Base-by-base conservation (phyloP, 2,888 invertebrate genomes). In the Harpalus rufipes region DNA sequence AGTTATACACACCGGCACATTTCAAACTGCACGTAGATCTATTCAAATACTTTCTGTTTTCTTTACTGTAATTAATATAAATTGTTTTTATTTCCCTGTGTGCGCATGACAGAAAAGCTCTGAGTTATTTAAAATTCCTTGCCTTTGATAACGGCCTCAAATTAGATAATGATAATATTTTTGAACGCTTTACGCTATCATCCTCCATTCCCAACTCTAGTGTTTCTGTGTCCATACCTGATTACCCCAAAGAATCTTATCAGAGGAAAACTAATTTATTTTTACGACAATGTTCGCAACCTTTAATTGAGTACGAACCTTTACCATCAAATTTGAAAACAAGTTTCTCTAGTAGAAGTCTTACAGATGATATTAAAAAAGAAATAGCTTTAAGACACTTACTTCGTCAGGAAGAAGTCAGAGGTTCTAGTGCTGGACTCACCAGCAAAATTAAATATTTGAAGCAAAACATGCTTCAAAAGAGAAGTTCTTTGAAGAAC, bases 391-490 rank as follows among this genome's bases (percentile, higher is more conserved):
- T 76, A 65, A 76, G 51, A 41, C 59, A 84, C 25, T 65, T 93
- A 74, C 89, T 94, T 72, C 91, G 92, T 65, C 93, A 94, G 86
- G 94, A 96, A 91, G 93, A 94, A 89, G 92, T 93, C 90, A 90
- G 94, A 87, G 91, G 56, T 85, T 90, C 92, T 87, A 91, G 92
- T 87, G 89, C 92, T 63, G 90, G 94, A 88, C 25, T 80, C 21
- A 88, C 93, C 83, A 89, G 94, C 18, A 93, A 93, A 76, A 92
- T 96, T 68, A 94, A 93, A 87, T 94, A 94, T 86, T 91, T 96
- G 0, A 95, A 94, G 88, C 93, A 93, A 74, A 92, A 92, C 88
- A 92, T 95, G 41, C 92, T 95, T 12, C 91, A 93, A 0, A 94
- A 93, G 88, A 93, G 93, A 88, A 94, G 92, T 0, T 93, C 92